Evolutionary conservation across 1,140 invertebrate genomes (phyloP).

Genomic region (Glossosoma conforme): DNA sequence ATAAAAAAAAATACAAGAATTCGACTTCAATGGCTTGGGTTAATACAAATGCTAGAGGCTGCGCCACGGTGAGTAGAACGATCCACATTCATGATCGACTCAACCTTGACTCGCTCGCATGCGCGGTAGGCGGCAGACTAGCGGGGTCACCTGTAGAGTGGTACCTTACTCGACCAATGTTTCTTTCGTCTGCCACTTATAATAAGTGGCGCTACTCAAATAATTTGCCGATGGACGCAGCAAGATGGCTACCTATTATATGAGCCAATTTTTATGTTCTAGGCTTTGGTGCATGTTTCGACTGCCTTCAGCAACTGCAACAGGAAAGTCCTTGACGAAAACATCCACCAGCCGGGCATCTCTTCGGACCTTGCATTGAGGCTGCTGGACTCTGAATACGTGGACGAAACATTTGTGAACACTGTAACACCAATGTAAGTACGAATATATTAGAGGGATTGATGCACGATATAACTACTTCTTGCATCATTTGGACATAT

Average conservation of each 20-base stretch:
- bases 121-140: too few species aligned
- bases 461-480: neutral
- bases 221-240: neutral
- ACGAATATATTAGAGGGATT: neutral
- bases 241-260: constrained; percentile 22
- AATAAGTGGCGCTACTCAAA: neutral
- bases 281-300: constrained; percentile 46
- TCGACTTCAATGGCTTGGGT: too few species aligned
- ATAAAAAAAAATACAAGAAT: too few species aligned
- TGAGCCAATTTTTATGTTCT: constrained; percentile 39
- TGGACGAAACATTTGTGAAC: neutral
- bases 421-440: constrained; percentile 2
- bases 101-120: too few species aligned
- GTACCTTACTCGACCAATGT: neutral
- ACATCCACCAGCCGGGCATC: constrained; percentile 36
- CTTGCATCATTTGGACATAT: neutral
- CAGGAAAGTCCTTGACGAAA: constrained; percentile 41
- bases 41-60: too few species aligned
- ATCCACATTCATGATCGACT: too few species aligned
- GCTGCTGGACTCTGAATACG: neutral
- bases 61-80: too few species aligned
- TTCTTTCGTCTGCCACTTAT: neutral
- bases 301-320: constrained; percentile 57
- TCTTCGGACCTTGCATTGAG: neutral
- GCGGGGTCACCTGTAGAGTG: too few species aligned